phyloP scores from a whole-genome alignment of 2,113 vertebrate species.

The Paramisgurnus dabryanus region DNA sequence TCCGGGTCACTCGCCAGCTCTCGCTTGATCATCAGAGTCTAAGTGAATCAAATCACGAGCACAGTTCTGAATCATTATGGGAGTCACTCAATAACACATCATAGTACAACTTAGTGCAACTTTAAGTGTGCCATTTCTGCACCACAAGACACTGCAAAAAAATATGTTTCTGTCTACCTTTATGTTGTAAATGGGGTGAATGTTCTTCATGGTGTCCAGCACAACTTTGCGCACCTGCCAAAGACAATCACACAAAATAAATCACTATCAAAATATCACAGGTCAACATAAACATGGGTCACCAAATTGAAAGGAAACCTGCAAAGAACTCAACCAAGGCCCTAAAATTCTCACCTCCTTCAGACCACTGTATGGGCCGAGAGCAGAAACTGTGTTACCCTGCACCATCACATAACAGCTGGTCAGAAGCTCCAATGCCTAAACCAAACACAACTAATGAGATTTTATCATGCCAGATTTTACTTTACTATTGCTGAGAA shows the following conservation, averaged over 20 bases:
- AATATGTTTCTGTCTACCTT: constrained; percentile 76
- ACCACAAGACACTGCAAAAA: too few relatives aligned
- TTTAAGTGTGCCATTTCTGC: too few relatives aligned
- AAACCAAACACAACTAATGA: neutral
- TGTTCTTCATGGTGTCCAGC: constrained; percentile 97
- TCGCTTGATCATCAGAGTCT: constrained; percentile 98
- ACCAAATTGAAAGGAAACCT: too few relatives aligned
- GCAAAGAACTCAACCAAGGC: too few relatives aligned
- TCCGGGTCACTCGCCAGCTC: constrained; percentile 92
- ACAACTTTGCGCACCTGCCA: constrained; percentile 93
- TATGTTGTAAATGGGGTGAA: constrained; percentile 99
- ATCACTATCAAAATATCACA: neutral
- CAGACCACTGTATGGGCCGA: constrained; percentile 87
- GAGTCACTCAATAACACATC: too few relatives aligned
- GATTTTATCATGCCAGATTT: neutral
- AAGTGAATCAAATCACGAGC: neutral
- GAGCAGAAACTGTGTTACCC: constrained; percentile 93
- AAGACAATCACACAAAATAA: neutral
- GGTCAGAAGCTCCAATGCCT: constrained; percentile 94
- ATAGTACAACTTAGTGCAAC: too few relatives aligned
- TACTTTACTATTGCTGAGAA: neutral
- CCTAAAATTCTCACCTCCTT: constrained; percentile 81
- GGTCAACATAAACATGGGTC: too few relatives aligned
- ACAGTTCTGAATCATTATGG: too few relatives aligned
- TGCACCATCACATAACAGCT: constrained; percentile 98